phyloP scores from a whole-genome alignment of 2,888 invertebrate species.

The Drosophila pegasa region DNA sequence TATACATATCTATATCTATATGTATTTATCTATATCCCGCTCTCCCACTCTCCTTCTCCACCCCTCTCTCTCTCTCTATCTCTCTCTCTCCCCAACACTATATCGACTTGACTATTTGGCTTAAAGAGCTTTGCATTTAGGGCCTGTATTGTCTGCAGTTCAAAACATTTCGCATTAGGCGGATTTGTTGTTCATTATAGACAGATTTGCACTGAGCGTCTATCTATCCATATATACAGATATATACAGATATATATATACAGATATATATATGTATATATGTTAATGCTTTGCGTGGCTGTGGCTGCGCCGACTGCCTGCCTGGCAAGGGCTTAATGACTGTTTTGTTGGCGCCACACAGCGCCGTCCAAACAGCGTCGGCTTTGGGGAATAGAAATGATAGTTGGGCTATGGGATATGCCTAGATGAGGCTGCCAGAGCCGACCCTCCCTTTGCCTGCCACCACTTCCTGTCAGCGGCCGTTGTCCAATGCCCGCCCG shows the following conservation, averaged over 20 bases:
- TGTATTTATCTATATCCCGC: too few species aligned
- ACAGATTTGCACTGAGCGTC: slow-evolving; percentile 8
- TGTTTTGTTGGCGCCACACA: slow-evolving; percentile 63
- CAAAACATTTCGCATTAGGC: slow-evolving; percentile 14
- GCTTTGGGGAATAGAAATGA: slow-evolving; percentile 23
- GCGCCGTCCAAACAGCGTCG: slow-evolving; percentile 17
- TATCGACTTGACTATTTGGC: not conserved
- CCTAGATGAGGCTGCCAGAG: too few species aligned
- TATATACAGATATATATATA: not conserved
- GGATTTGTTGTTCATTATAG: slow-evolving; percentile 18
- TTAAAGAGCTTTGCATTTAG: slow-evolving; percentile 1
- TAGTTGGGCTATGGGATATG: slow-evolving; percentile 17
- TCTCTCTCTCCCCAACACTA: not conserved
- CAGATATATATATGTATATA: too few species aligned
- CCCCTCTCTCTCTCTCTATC: too few species aligned
- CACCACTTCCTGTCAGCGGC: slow-evolving; percentile 60
- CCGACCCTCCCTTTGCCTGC: too few species aligned
- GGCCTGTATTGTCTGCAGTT: not conserved
- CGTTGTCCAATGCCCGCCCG: slow-evolving; percentile 29
- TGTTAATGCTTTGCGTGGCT: slow-evolving; percentile 12
- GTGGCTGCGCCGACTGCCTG: slow-evolving; percentile 21
- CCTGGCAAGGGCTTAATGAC: slow-evolving; percentile 64
- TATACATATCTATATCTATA: too few species aligned
- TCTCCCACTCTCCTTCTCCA: too few species aligned
- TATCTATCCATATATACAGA: not conserved